phyloP scores from a whole-genome alignment of 37 sponge, comb jelly and placozoan species.

The Tethya wilhelma region DNA sequence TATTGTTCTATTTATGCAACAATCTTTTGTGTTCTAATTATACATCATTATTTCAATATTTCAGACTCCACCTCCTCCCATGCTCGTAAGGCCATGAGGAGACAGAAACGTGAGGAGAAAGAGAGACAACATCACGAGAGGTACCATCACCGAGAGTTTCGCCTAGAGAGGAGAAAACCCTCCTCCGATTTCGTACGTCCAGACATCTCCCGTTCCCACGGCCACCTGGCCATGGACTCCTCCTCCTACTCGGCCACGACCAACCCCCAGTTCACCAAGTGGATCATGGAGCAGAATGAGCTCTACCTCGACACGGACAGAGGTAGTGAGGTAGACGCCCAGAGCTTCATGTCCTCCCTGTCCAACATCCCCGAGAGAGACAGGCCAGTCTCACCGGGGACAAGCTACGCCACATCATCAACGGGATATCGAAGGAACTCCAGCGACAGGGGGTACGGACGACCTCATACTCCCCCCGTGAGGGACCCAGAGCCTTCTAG shows the following conservation, averaged over 20 bases:
- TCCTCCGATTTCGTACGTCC: neutral
- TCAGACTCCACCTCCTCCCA: slow-evolving; percentile 40
- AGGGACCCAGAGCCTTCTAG: slow-evolving; percentile 6
- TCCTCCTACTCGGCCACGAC: neutral
- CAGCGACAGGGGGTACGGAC: neutral
- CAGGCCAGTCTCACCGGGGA: neutral
- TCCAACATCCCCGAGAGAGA: slow-evolving; percentile 48
- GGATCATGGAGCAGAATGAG: slow-evolving; percentile 51
- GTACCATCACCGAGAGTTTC: slow-evolving; percentile 12
- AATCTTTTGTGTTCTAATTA: slow-evolving; percentile 34
- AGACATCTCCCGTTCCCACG: neutral
- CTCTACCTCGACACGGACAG: slow-evolving; percentile 3
- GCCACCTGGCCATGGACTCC: too few relatives aligned
- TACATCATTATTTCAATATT: too few relatives aligned
- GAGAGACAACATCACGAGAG: slow-evolving; percentile 18
- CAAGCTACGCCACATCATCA: neutral
- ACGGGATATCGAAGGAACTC: neutral
- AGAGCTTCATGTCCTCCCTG: slow-evolving; percentile 21
- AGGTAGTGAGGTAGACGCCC: slow-evolving; percentile 5
- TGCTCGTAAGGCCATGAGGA: slow-evolving; percentile 40
- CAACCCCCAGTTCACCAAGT: slow-evolving; percentile 56
- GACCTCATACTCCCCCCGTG: slow-evolving; percentile 13
- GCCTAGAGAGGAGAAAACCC: slow-evolving; percentile 11
- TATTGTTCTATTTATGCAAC: too few relatives aligned
- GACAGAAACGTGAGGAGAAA: slow-evolving; percentile 41